These are phyloP conservation scores for Sciaenops ocellatus DNA, from an alignment of 2,797 vertebrate species.

Conservation along the genomic window DNA sequence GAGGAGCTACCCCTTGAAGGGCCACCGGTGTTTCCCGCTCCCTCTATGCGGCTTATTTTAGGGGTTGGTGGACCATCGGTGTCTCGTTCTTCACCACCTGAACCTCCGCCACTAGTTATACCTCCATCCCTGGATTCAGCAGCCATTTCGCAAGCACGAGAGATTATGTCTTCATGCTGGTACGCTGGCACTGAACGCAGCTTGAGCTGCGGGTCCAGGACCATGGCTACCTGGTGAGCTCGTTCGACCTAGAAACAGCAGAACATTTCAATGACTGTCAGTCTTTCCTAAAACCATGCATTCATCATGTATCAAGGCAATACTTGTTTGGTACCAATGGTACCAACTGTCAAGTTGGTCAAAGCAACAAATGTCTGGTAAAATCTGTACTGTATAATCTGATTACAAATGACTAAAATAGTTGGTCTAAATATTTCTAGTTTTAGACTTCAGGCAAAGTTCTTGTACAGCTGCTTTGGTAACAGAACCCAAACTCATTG, in stretches of 20 bases:
- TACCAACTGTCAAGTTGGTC: background rate
- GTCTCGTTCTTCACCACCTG: slow-evolving; percentile 88
- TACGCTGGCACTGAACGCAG: slow-evolving; percentile 95
- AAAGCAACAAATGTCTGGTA: background rate
- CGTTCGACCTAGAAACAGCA: slow-evolving; percentile 88
- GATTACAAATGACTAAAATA: background rate
- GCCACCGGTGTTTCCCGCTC: slow-evolving; percentile 69
- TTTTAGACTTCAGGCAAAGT: background rate
- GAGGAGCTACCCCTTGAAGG: slow-evolving; percentile 46
- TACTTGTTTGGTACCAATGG: background rate
- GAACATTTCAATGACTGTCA: background rate
- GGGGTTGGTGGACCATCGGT: slow-evolving; percentile 76
- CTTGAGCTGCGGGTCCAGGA: slow-evolving; percentile 97
- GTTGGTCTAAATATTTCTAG: background rate
- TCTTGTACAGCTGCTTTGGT: background rate
- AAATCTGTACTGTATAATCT: background rate
- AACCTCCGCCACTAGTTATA: slow-evolving; percentile 81
- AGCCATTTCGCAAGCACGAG: slow-evolving; percentile 95
- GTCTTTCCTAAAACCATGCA: background rate
- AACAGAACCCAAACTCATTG: background rate
- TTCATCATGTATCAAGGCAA: background rate
- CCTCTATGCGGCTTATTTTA: slow-evolving; percentile 82
- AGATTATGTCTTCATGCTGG: slow-evolving; percentile 98
- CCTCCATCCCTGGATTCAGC: slow-evolving; percentile 86
- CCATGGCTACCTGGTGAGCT: slow-evolving; percentile 97